A percentile compares a stretch with the other conserved stretches of the same genome.
Evolutionary conservation across 2,113 vertebrate genomes (phyloP).

Genomic region (Panurus biarmicus): DNA sequence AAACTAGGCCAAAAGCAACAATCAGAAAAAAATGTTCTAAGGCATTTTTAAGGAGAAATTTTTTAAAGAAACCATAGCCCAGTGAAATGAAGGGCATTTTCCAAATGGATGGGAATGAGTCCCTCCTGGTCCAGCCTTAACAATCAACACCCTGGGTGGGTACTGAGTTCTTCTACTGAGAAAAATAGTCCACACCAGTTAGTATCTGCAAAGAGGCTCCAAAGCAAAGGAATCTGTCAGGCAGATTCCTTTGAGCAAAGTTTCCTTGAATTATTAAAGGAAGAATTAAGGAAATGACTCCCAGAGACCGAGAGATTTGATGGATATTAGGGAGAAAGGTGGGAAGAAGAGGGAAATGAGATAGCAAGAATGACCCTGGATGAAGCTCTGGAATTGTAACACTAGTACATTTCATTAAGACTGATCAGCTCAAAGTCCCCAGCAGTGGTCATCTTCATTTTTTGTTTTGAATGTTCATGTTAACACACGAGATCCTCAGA

Average conservation of each 20-base stretch:
- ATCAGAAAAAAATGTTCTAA: background rate
- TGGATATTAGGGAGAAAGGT: background rate
- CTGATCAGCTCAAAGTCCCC: background rate
- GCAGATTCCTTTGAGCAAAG: background rate
- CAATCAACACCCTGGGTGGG: background rate
- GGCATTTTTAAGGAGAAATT: background rate
- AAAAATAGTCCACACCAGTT: background rate
- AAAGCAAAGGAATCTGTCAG: background rate
- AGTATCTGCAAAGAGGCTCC: background rate
- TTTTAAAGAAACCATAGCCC: background rate
- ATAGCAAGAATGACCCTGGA: background rate
- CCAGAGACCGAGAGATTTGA: background rate
- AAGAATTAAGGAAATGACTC: background rate
- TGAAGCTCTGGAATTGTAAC: background rate
- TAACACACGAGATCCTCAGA: background rate
- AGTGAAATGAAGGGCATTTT: background rate
- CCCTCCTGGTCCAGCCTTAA: background rate
- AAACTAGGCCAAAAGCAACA: conserved; percentile 33
- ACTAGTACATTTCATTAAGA: background rate
- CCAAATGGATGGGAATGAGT: background rate
- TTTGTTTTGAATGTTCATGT: background rate
- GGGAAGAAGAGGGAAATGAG: rapidly evolving
- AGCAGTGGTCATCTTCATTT: background rate
- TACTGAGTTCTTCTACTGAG: background rate
- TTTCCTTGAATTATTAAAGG: background rate